These are phyloP conservation scores for Athrips mouffetella DNA, from an alignment of 2,888 invertebrate species.

Conservation along the genomic window DNA sequence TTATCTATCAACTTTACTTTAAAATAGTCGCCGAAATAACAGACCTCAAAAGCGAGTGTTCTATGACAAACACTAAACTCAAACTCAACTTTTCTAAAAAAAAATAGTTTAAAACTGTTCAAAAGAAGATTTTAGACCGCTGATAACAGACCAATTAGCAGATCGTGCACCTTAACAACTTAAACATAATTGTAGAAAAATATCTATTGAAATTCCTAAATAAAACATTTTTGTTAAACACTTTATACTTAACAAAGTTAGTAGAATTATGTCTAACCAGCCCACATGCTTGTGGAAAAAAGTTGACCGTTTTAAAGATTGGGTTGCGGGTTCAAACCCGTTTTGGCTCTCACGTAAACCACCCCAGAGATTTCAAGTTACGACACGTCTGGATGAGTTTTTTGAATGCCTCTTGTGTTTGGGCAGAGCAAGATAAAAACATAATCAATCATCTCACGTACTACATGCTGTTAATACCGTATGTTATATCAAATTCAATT, in stretches of 20 bases:
- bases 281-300: slow-evolving; percentile 30
- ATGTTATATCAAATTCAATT: too few species aligned
- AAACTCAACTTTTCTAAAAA: too few species aligned
- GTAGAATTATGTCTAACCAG: slow-evolving; percentile 25
- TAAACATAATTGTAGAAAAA: too few species aligned
- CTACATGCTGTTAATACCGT: not conserved
- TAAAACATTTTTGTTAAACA: not conserved
- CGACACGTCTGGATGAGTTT: slow-evolving; percentile 1
- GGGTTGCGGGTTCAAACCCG: slow-evolving; percentile 40
- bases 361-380: slow-evolving; percentile 15
- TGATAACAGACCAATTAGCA: too few species aligned
- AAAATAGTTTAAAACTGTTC: too few species aligned
- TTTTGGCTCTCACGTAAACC: slow-evolving; percentile 33
- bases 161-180: too few species aligned
- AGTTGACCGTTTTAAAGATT: slow-evolving; percentile 33
- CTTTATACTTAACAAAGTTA: slow-evolving; percentile 19
- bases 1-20: slow-evolving; percentile 20
- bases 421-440: not conserved
- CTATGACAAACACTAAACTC: too few species aligned
- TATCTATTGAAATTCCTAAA: too few species aligned
- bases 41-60: too few species aligned
- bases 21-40: too few species aligned
- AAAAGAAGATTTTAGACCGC: too few species aligned
- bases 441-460: not conserved
- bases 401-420: not conserved